Base-by-base conservation (phyloP, 2,797 vertebrate genomes). In the Hyperoplus immaculatus region DNA sequence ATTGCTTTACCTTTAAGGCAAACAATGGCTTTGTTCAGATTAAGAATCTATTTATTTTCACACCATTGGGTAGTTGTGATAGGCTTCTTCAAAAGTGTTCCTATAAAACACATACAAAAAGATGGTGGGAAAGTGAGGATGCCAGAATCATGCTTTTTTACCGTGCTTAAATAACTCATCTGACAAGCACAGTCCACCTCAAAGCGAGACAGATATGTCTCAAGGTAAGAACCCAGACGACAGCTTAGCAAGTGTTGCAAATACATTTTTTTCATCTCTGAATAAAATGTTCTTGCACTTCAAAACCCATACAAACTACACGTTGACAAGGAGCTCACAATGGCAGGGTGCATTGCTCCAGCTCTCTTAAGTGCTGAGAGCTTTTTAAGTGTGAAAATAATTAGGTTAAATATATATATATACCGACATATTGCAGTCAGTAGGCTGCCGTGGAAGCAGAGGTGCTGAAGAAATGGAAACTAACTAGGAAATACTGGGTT, bases 341-440 rank as follows among this genome's bases (percentile, higher is more conserved):
- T 18, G 15, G 41, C 16, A 10, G 68, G 12, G 13, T 21, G 39
- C 41, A 12, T 41, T 56, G 59, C 11, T 67, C 41, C 11, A 6
- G 36, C 7, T 56, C 13, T 47, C 16, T 21, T 21, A 14, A 42
- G 47, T 1, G 1, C 36, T 55, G 6, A 14, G 14, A 54, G 18
- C 3, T 46, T 74, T 50, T 16, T 60, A n/a, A 67, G 13, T 29
- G 4, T 62, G 21, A 62, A 62, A 58, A 67, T 62, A 80, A 81
- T 58, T 4, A n/a, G 36, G 53, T 59, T 21, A 21, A 63, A 47
- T 62, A 7, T 18, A 29, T 14, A 11, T 51, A 56, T 0, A 4
- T 38, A 14, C 65, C 16, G 18, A 43, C 29, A 13, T 3, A 0
- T 42, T 59, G 53, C 42, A 51, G 9, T 62, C 12, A 18, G 29